Evolutionary conservation across 2,888 invertebrate genomes (phyloP).

Genomic region (Andrena trimmerana): DNA sequence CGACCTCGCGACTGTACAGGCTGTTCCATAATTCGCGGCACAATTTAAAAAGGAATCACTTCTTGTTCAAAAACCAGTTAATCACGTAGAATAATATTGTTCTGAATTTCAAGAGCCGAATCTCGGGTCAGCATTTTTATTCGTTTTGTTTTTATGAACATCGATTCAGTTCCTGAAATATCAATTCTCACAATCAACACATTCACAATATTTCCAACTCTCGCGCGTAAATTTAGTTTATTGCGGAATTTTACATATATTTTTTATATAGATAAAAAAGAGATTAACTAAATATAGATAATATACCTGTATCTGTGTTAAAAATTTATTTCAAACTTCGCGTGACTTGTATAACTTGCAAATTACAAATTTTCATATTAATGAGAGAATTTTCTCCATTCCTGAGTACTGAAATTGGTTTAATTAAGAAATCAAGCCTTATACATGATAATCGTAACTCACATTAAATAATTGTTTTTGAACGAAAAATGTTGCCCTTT

Average conservation of each 20-base stretch:
- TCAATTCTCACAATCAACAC: background rate
- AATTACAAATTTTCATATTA: no score
- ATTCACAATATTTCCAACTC: background rate
- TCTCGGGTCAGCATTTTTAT: background rate
- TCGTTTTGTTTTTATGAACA: background rate
- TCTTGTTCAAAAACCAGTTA: background rate
- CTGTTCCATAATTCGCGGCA: background rate
- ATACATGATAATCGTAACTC: background rate
- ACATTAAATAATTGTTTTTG: background rate
- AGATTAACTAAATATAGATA: no score
- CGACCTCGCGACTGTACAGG: slow-evolving; percentile 15
- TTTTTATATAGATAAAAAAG: no score
- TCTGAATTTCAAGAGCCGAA: background rate
- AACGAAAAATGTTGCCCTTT: background rate
- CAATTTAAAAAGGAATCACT: background rate
- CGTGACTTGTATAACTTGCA: no score
- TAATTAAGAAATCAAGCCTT: no score
- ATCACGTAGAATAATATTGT: background rate
- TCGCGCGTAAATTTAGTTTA: background rate
- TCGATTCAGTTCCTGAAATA: background rate
- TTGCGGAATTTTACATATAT: no score
- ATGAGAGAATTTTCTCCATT: no score
- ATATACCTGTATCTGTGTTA: no score
- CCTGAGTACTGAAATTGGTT: no score
- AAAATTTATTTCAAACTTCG: no score